Evolutionary conservation across 1,140 invertebrate genomes (phyloP), one percentile per base, ranked within the genome.

Genomic region (Heliconius nattereri): DNA sequence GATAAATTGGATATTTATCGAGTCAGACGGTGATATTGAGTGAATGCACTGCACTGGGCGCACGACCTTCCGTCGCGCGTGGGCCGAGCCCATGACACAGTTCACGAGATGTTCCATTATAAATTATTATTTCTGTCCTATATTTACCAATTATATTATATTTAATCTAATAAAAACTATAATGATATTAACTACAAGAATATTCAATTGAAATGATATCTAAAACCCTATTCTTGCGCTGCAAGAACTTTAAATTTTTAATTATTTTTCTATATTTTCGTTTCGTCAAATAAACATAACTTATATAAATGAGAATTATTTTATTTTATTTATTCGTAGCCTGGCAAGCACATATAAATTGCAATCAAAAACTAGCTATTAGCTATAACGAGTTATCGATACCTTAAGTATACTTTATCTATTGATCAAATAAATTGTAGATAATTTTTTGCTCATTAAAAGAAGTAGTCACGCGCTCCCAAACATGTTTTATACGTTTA

Each of bases 21-120:
- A 78, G 76, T 75, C 76, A 81, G 79, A 75, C 78, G 73, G 57
- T 37, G 75, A 75, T 81, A 79, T 76, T 37, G 81, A 80, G 81
- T 80, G 75, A 80, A 79, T 75, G 83, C 83, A 75, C 85, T 75
- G 83, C 83, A 75, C 85, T 88, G 87, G 90, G 86, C 89, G 87
- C 84, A 54, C 84, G 92, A 90, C 92, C 92, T 94, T 92, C 87
- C 87, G 86, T 74, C 81, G 84, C 78, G 88, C 90, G 92, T 92
- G 89, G 92, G 91, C 85, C 66, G 91, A 90, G 92, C 91, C 92
- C 91, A 90, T 94, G 92, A 94, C 92, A 92, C 90, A 94, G 86
- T 90, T 93, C 84, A 86, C 84, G 85, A 88, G 90, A 92, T 93
- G 84, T 85, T 85, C 87, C 85, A 85, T 83, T 85, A 81, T 85